Percentiles rank a stretch among this genome's conserved stretches.
These are phyloP conservation scores for Apus apus DNA, from an alignment of 2,113 vertebrate species.

Conservation along the genomic window DNA sequence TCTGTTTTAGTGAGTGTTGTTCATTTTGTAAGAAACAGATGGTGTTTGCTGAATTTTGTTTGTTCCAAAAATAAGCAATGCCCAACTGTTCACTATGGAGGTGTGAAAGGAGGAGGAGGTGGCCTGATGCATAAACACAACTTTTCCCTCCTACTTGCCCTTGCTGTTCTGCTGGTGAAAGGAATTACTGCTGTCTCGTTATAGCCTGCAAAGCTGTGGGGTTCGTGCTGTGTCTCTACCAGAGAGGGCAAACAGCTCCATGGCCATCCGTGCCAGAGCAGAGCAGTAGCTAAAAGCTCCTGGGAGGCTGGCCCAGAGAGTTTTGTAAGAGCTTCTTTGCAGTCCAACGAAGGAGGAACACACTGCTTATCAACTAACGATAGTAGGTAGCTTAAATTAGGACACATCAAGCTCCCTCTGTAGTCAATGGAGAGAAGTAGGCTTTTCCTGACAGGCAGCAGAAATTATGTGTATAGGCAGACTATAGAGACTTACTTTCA, in stretches of 20 bases:
- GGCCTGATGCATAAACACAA: neutral
- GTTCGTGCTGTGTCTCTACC: neutral
- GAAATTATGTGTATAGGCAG: neutral
- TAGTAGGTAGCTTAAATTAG: neutral
- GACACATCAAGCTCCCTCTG: neutral
- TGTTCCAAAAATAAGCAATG: slow-evolving; percentile 60
- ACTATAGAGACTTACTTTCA: neutral
- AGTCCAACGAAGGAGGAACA: neutral
- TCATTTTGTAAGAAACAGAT: slow-evolving; percentile 65
- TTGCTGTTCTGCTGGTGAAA: slow-evolving; percentile 43
- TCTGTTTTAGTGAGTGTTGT: slow-evolving; percentile 10
- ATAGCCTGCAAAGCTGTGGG: neutral
- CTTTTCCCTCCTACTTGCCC: slow-evolving; percentile 17
- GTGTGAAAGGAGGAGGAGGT: slow-evolving; percentile 62
- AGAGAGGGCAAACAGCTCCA: neutral
- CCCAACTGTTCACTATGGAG: slow-evolving; percentile 29
- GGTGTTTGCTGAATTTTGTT: slow-evolving; percentile 53
- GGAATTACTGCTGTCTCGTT: neutral
- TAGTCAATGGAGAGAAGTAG: neutral
- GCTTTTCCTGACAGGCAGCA: neutral
- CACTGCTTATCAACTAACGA: neutral
- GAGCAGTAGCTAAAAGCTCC: neutral
- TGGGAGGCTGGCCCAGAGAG: neutral
- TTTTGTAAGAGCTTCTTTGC: neutral
- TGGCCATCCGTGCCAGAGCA: neutral